Base-by-base conservation (phyloP, 2,888 invertebrate genomes). In the Antheraea assamensis region DNA sequence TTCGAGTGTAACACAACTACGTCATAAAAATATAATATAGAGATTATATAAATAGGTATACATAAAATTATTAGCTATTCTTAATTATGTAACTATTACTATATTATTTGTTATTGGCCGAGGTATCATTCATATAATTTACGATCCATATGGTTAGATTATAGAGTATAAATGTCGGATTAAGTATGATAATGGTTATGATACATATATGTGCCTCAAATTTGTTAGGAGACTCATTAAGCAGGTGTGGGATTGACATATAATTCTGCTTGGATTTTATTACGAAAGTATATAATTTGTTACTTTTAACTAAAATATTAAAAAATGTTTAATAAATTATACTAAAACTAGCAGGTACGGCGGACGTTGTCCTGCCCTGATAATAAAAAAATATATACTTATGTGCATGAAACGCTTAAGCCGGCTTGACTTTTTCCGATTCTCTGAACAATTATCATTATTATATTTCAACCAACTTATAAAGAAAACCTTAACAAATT, bases 141-240 rank as follows among this genome's bases (percentile, higher is more conserved):
- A 68, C n/a, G 35, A 35, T 68, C 68, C 68, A 68, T 68, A 31
- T n/a, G 35, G 31, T 68, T 68, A 68, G 13, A 35, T 68, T 68
- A 68, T 68, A 68, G 31, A 35, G 24, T 68, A 68, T 64, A 64
- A 64, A 64, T 21, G 35, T 68, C 35, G 68, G 35, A 68, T 68
- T 68, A 68, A 8, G n/a, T 68, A 35, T 68, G 3, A 68, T 68
- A 35, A 68, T 68, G 19, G 10, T 35, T 35, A 66, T 66, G 30
- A 68, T 68, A 35, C n/a, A 35, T 68, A 8, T 35, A 35, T 35
- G 35, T 68, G 35, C n/a, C 8, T 68, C n/a, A n/a, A 35, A 35
- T 68, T 35, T 68, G 13, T 68, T 19, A 35, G 4, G 19, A 35
- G 35, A 68, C 21, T 68, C 35, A 19, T 68, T 68, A 10, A 35